A percentile compares a stretch with the other conserved stretches of the same genome.
Evolutionary conservation across 35 echinoderm and acorn worm genomes (phyloP).

Genomic region (Acanthaster planci): DNA sequence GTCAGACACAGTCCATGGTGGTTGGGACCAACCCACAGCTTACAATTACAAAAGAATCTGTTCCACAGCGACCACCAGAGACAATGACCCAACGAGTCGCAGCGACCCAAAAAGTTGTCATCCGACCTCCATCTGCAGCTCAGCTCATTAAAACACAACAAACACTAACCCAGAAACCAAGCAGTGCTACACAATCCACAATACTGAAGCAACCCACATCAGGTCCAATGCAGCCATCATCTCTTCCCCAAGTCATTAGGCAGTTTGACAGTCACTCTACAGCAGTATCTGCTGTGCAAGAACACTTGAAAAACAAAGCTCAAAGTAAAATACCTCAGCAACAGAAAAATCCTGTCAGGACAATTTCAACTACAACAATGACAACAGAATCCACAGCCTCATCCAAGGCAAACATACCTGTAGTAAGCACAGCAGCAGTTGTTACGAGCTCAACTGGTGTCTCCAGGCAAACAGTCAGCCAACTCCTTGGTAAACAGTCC

Average conservation of each 20-base stretch:
- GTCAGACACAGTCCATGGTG: not conserved
- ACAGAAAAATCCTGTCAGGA: not conserved
- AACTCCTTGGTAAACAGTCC: slow-evolving; percentile 81
- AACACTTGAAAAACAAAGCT: slow-evolving; percentile 23
- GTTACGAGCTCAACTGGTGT: slow-evolving; percentile 31
- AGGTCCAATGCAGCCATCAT: not conserved
- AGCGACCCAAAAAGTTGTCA: too few relatives aligned
- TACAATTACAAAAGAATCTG: not conserved
- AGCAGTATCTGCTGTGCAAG: slow-evolving; percentile 2
- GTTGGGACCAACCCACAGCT: not conserved
- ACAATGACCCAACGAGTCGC: too few relatives aligned
- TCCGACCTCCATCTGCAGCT: too few relatives aligned
- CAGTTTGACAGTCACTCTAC: not conserved
- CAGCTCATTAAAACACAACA: too few relatives aligned
- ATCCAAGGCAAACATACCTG: not conserved
- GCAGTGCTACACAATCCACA: too few relatives aligned
- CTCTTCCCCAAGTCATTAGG: not conserved
- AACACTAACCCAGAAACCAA: too few relatives aligned
- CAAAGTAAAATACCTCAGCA: not conserved
- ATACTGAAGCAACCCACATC: not conserved
- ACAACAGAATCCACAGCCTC: not conserved
- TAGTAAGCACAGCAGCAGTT: slow-evolving; percentile 12
- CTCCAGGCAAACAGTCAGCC: slow-evolving; percentile 74
- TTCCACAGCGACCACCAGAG: too few relatives aligned
- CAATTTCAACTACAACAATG: not conserved